Evolutionary conservation across 2,888 invertebrate genomes (phyloP), one percentile per base, ranked within the genome.

Genomic region (Cataglyphis altisquamis): DNA sequence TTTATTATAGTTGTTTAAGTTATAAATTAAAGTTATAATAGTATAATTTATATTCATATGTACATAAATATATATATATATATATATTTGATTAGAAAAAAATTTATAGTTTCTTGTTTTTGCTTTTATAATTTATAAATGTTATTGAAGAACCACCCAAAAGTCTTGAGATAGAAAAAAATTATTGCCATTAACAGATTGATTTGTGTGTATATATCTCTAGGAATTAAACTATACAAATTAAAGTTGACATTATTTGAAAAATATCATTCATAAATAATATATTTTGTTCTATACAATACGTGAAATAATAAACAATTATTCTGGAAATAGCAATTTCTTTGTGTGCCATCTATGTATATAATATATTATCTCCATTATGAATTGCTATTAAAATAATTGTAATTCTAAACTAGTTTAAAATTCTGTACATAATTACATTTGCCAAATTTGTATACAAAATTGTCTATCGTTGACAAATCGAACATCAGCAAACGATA

Each of bases 381-480:
- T 8, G 66, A 63, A 73, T 32, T 39, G 18, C 55, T 77, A 52
- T 9, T 25, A 29, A 62, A 62, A 6, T 29, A 62, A 75, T 18
- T 55, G 9, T 21, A 45, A 60, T 36, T 66, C 45, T 68, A 60
- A 12, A 45, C 6, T 60, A 21, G 18, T 45, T 77, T 32, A 68
- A 36, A 78, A 78, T 32, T 8, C 60, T 60, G 60, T 78, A 45
- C 45, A 78, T 78, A 78, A 68, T 68, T 67, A 62, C 45, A 78
- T 68, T 45, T 45, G 12, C 32, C 18, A 48, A 68, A 8, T 60
- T 41, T 62, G 21, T 68, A 62, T 78, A 60, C 18, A 78, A 68
- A 78, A 62, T 78, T 21, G 15, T 45, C 25, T 57, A n/a, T 18
- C n/a, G n/a, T 36, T 39, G 10, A 4, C 12, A 67, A 78, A 36